Evolutionary conservation across 2,797 vertebrate genomes (phyloP).

Genomic region (Nasua narica): DNA sequence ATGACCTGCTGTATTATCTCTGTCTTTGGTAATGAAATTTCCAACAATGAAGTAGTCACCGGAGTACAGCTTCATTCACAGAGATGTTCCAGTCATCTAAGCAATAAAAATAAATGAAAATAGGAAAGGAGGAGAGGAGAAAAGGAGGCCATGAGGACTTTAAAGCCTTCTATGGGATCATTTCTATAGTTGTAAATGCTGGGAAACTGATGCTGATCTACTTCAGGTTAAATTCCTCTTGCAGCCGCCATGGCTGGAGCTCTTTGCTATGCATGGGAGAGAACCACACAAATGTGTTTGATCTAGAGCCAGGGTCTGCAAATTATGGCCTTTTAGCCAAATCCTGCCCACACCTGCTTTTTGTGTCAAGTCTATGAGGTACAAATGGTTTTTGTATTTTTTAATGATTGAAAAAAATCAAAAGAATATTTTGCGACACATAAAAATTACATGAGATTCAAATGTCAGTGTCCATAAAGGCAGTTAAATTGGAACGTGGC

Average conservation of each 20-base stretch:
- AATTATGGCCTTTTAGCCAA: not conserved
- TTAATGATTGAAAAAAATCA: not conserved
- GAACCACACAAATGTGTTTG: not conserved
- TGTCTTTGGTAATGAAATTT: not conserved
- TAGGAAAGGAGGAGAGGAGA: not conserved
- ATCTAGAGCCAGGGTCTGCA: not conserved
- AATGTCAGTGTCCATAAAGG: not conserved
- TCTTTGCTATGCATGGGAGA: not conserved
- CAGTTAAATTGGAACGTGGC: not conserved
- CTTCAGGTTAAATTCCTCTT: not conserved
- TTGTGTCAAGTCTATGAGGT: not conserved
- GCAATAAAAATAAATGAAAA: not conserved
- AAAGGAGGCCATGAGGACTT: not conserved
- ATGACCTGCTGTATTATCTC: not conserved
- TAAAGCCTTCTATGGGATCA: not conserved
- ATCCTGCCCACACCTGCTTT: not conserved
- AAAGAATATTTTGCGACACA: not conserved
- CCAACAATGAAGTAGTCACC: not conserved
- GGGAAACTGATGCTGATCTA: not conserved
- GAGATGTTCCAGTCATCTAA: not conserved
- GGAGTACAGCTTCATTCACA: not conserved
- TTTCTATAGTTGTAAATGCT: not conserved
- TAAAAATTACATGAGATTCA: slow-evolving; percentile 8
- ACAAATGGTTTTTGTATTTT: not conserved
- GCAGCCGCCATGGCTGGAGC: not conserved